Base-by-base conservation (phyloP, 2,797 vertebrate species). In the Enteromius radiatus region DNA sequence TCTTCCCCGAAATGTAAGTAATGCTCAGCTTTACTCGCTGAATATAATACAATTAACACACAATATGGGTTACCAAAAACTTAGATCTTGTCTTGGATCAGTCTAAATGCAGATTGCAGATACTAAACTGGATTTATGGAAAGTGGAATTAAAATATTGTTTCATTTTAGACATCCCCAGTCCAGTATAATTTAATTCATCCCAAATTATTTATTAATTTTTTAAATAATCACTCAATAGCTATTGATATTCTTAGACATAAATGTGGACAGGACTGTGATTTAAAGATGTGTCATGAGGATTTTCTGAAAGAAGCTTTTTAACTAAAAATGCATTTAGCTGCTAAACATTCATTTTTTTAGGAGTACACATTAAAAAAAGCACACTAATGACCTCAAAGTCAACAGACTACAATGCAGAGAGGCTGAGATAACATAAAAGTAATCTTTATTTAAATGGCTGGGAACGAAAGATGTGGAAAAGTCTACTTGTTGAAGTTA, bases 371-470 rank as follows among this genome's bases (percentile, higher is more conserved):
- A 6, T 14, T 33, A 9, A 71, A 11, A 70, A 70, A 45, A 47
- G 6, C 76, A 77, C 1, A 36, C 26, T 26, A 14, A 23, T 17
- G 45, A 47, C 21, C 21, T 52, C 15, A 28, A 17, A 52, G 12
- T 47, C 76, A 78, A 19, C 12, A 47, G 28, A 67, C n/a, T 74
- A 82, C 65, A 89, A 86, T 59, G 56, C 85, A 56, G 11, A 33
- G 59, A 82, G 33, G 38, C 67, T 79, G 52, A 87, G 43, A 81
- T 80, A 91, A 78, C 93, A 91, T 93, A 94, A 95, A 94, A 94
- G 89, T 92, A 84, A 64, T 59, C 91, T 94, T 95, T 94, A 95
- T 95, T 95, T 91, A 89, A 92, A 88, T 89, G 90, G 87, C 90
- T 91, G 82, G 76, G 89, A 88, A 84, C 59, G 87, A 89, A 88